A percentile compares a stretch with the other conserved stretches of the same genome.
Conservation (phyloP, 1,140 invertebrate species). For the Parapsyche elsis region DNA sequence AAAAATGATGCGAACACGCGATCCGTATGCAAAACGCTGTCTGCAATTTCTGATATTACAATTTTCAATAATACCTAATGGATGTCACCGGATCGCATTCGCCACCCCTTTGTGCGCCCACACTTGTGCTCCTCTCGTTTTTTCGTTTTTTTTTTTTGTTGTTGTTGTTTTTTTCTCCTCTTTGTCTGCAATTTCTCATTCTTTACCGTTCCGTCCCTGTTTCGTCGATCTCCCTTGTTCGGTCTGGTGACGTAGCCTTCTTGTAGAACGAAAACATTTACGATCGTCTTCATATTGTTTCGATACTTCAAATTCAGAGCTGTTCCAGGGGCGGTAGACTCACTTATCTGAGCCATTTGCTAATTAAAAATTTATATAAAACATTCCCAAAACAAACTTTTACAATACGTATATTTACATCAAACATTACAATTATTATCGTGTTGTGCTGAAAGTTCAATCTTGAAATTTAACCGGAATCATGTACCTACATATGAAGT, state of each 20-base stretch:
- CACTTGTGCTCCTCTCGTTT: conserved; percentile 60
- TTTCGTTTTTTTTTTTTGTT: conserved; percentile 42
- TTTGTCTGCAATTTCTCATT: conserved; percentile 45
- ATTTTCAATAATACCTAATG: conserved; percentile 70
- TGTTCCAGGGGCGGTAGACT: neutral
- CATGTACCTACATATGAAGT: too few relatives aligned
- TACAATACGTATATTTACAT: too few relatives aligned
- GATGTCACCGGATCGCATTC: conserved; percentile 63
- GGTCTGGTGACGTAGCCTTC: neutral
- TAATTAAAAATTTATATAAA: conserved; percentile 30
- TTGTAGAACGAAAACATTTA: conserved; percentile 34
- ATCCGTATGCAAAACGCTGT: conserved; percentile 31
- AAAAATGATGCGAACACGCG: conserved; percentile 22
- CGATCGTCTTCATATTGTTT: conserved; percentile 41
- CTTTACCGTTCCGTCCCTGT: conserved; percentile 3
- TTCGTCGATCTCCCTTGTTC: neutral
- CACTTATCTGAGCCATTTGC: conserved; percentile 31
- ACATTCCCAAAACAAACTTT: neutral
- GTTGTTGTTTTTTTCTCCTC: neutral
- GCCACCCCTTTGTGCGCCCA: conserved; percentile 56
- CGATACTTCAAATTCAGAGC: conserved; percentile 34
- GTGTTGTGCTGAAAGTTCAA: too few relatives aligned
- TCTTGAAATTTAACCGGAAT: too few relatives aligned
- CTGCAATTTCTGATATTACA: conserved; percentile 69
- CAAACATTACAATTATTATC: too few relatives aligned